phyloP scores from a whole-genome alignment of 1,140 invertebrate genomes.

The Microplitis mediator region DNA sequence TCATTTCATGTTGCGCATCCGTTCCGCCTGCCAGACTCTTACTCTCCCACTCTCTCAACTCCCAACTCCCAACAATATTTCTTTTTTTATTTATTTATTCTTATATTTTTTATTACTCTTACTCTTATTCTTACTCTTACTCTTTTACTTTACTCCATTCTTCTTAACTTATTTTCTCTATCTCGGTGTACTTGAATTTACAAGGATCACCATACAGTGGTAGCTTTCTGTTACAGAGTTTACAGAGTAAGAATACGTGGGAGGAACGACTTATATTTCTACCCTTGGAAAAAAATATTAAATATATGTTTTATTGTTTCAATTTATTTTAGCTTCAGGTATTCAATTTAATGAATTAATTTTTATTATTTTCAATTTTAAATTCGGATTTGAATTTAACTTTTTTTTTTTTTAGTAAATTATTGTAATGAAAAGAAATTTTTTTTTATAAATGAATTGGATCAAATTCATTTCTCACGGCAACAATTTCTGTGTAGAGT shows the following conservation, averaged over 20 bases:
- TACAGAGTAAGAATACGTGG: neutral
- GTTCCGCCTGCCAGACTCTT: constrained; percentile 46
- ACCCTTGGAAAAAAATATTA: neutral
- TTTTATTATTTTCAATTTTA: no score
- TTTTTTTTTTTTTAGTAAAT: no score
- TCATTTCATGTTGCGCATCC: constrained; percentile 52
- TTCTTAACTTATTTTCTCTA: neutral
- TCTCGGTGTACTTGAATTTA: neutral
- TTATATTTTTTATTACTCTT: neutral
- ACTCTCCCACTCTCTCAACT: constrained; percentile 27
- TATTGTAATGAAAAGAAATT: no score
- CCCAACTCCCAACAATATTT: no score
- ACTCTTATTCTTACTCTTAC: neutral
- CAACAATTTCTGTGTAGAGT: no score
- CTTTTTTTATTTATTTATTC: neutral
- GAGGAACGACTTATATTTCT: constrained; percentile 3
- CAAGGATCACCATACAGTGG: constrained; percentile 1
- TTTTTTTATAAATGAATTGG: no score
- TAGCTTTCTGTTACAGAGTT: neutral
- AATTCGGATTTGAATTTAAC: no score
- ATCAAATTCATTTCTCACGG: no score
- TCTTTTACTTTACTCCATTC: constrained; percentile 1
- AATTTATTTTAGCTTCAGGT: neutral
- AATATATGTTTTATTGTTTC: neutral
- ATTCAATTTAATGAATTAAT: neutral